Conservation (phyloP, 2,113 vertebrate species). For the Leucoraja erinaceus region DNA sequence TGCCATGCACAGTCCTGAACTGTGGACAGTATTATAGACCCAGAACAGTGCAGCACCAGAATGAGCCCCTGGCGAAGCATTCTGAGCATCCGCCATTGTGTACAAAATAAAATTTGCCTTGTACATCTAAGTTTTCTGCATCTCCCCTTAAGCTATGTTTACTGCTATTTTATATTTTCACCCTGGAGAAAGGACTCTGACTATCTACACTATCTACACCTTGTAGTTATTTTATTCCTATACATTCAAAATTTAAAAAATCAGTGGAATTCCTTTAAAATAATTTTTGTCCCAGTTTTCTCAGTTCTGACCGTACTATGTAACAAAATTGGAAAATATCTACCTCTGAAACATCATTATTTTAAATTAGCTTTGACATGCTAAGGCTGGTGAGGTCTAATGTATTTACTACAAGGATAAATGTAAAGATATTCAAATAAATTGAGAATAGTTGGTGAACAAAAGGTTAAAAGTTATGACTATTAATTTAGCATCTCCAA, state of each 20-base stretch:
- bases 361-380: neutral
- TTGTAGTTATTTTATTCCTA: neutral
- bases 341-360: no score
- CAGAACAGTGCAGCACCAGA: no score
- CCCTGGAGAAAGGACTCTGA: no score
- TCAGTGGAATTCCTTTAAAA: neutral
- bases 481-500: neutral
- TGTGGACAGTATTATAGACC: neutral
- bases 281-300: neutral
- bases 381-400: neutral
- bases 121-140: no score
- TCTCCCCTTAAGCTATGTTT: no score
- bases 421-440: neutral
- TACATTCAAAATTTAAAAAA: neutral
- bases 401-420: neutral
- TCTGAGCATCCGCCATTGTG: no score
- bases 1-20: neutral
- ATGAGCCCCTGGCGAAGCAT: no score
- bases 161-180: no score
- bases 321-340: neutral
- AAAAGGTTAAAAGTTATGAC: neutral
- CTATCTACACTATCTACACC: no score
- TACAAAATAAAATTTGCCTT: no score
- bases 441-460: neutral
- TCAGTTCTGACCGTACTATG: neutral